Evolutionary conservation across 35 echinoderm and acorn worm genomes (phyloP), one percentile per base, ranked within the genome.

Genomic region (Amphiura filiformis): DNA sequence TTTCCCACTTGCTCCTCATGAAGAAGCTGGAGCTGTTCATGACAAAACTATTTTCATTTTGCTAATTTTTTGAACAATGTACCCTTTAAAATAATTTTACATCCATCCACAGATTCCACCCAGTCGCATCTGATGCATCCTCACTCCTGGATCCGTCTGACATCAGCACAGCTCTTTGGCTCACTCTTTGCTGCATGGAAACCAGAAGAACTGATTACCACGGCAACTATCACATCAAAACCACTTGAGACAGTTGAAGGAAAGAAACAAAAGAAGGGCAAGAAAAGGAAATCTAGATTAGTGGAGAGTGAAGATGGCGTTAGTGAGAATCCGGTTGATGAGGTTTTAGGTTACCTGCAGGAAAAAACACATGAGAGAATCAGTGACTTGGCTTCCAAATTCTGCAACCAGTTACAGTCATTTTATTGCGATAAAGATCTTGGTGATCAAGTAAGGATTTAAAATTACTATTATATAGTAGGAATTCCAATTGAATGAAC

Each of bases 321-420:
- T 37, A 22, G 44, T 78, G 47, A 9, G 52, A 7, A 1, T 32
- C 22, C 14, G 14, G n/a, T 37, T 41, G 30, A 87, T 38, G 79
- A 14, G 65, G 41, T 30, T 56, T 2, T 76, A 34, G 84, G 82
- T 32, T 90, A 89, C 52, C 78, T 89, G 39, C 32, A 85, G 22
- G 77, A 82, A 30, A 37, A 93, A 35, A 47, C 76, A 32, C 44
- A 37, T 26, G 61, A 78, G 52, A 91, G 80, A 39, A 81, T 97
- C 17, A 77, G 84, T 65, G 87, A 91, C 36, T 89, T 99, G 47
- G 88, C 81, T 0, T 82, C 82, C 35, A 94, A 86, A 44, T 99
- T 95, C 39, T 99, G 93, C 84, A 84, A 57, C 37, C 96, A 99
- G 61, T 81, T 99, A 0, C 84, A 94, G 20, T 99, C 96, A 0